A percentile compares a stretch with the other conserved stretches of the same genome.
Evolutionary conservation across 1,140 invertebrate species (phyloP).

Genomic region (Homarus americanus): DNA sequence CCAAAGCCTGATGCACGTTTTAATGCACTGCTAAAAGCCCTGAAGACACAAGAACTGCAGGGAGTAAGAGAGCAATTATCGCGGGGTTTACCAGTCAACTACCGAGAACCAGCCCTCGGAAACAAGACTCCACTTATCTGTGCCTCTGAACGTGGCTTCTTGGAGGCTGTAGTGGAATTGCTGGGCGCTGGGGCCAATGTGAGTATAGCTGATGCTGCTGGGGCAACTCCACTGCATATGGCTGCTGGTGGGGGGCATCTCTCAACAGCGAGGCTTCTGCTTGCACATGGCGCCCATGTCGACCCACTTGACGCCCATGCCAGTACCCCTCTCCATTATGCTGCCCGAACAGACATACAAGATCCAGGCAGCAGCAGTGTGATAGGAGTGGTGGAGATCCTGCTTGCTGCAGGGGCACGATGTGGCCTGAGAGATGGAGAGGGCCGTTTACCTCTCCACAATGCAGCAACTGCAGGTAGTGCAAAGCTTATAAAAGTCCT

Average conservation of each 20-base stretch:
- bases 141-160: conserved; percentile 86
- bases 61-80: conserved; percentile 28
- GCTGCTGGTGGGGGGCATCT: conserved; percentile 87
- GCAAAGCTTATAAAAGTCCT: conserved; percentile 87
- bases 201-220: conserved; percentile 84
- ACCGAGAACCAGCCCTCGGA: conserved; percentile 56
- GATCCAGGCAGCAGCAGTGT: conserved; percentile 25
- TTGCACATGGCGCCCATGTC: conserved; percentile 85
- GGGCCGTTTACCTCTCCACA: conserved; percentile 87
- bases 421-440: conserved; percentile 58
- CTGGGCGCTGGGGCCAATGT: conserved; percentile 87
- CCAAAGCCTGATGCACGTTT: conserved; percentile 56
- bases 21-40: conserved; percentile 31
- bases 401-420: conserved; percentile 50
- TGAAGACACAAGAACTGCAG: conserved; percentile 41
- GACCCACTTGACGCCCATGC: conserved; percentile 84
- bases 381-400: conserved; percentile 43
- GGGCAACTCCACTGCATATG: conserved; percentile 85
- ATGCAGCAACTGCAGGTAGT: conserved; percentile 86
- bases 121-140: conserved; percentile 86
- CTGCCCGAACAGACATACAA: conserved; percentile 47
- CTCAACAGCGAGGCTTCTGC: conserved; percentile 85
- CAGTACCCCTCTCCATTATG: conserved; percentile 82
- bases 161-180: conserved; percentile 84
- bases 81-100: conserved; percentile 43